Conservation (phyloP, 1,140 invertebrate species). For the Cephus cinctus region DNA sequence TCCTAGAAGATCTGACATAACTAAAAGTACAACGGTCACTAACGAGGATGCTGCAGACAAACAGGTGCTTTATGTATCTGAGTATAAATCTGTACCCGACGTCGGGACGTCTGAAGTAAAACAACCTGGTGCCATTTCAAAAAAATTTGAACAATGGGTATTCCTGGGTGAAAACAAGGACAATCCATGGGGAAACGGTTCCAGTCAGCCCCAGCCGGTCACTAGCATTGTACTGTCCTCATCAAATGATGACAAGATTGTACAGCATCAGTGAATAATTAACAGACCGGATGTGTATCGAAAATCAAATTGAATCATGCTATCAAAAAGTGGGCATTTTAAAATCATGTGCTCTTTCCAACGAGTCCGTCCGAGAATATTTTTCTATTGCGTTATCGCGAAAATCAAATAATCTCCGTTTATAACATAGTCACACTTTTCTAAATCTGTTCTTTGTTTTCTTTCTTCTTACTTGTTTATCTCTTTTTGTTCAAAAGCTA, state of each 20-base stretch:
- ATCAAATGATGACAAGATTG: slow-evolving; percentile 32
- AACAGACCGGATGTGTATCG: not conserved
- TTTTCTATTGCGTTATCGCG: not conserved
- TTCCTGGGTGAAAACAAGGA: slow-evolving; percentile 39
- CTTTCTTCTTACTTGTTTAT: not conserved
- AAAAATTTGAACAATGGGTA: slow-evolving; percentile 43
- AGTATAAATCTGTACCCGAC: slow-evolving; percentile 38
- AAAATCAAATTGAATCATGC: no score
- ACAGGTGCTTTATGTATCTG: slow-evolving; percentile 51
- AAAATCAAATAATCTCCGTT: not conserved
- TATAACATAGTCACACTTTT: not conserved
- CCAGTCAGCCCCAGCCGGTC: slow-evolving; percentile 37
- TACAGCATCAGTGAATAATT: slow-evolving; percentile 7
- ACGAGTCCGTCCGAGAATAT: no score
- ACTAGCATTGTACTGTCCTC: slow-evolving; percentile 41
- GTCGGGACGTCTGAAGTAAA: slow-evolving; percentile 13
- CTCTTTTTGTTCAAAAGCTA: not conserved
- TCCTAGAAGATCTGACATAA: slow-evolving; percentile 41
- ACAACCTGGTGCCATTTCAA: slow-evolving; percentile 14
- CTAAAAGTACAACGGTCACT: slow-evolving; percentile 21
- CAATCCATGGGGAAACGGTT: slow-evolving; percentile 37
- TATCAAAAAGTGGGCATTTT: no score
- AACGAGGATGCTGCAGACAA: slow-evolving; percentile 34
- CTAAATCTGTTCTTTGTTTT: not conserved
- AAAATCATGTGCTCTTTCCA: not conserved